A percentile compares a stretch with the other conserved stretches of the same genome.
Evolutionary conservation across 2,888 invertebrate species (phyloP).

Genomic region (Timandra comae): DNA sequence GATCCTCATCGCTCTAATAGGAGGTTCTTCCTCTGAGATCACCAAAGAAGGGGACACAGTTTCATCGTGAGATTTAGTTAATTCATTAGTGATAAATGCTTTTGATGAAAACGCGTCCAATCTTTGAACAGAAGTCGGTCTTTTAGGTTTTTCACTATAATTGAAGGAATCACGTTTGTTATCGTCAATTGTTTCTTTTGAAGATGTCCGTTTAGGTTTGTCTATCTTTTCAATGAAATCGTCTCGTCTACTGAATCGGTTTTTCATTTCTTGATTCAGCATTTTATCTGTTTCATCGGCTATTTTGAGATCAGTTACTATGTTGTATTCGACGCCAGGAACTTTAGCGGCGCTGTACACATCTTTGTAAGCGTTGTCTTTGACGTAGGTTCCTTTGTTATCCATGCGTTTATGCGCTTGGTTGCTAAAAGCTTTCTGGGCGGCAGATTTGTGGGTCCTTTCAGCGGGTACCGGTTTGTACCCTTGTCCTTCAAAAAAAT

Average conservation of each 20-base stretch:
- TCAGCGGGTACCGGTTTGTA: slow-evolving; percentile 62
- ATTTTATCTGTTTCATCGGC: slow-evolving; percentile 71
- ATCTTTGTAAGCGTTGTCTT: slow-evolving; percentile 68
- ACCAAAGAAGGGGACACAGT: slow-evolving; percentile 39
- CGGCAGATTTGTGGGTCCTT: slow-evolving; percentile 61
- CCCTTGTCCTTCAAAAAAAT: slow-evolving; percentile 45
- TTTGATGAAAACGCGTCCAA: slow-evolving; percentile 59
- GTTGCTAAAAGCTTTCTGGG: slow-evolving; percentile 68
- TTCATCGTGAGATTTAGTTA: slow-evolving; percentile 46
- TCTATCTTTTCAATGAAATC: slow-evolving; percentile 56
- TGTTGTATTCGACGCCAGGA: slow-evolving; percentile 62
- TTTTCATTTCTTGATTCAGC: slow-evolving; percentile 62
- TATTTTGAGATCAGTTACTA: slow-evolving; percentile 65
- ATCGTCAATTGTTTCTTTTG: slow-evolving; percentile 55
- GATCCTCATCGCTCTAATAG: slow-evolving; percentile 51
- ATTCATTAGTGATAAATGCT: slow-evolving; percentile 61
- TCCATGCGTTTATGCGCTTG: slow-evolving; percentile 73
- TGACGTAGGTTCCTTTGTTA: slow-evolving; percentile 69
- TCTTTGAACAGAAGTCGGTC: slow-evolving; percentile 57
- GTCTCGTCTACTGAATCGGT: slow-evolving; percentile 55
- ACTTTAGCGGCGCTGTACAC: slow-evolving; percentile 67
- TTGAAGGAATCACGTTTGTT: slow-evolving; percentile 50
- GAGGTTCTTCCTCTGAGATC: slow-evolving; percentile 55
- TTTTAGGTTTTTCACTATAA: slow-evolving; percentile 52
- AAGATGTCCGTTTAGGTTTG: slow-evolving; percentile 47